These are phyloP conservation scores for Dasypus novemcinctus DNA, from an alignment of 2,113 vertebrate species.

Conservation along the genomic window DNA sequence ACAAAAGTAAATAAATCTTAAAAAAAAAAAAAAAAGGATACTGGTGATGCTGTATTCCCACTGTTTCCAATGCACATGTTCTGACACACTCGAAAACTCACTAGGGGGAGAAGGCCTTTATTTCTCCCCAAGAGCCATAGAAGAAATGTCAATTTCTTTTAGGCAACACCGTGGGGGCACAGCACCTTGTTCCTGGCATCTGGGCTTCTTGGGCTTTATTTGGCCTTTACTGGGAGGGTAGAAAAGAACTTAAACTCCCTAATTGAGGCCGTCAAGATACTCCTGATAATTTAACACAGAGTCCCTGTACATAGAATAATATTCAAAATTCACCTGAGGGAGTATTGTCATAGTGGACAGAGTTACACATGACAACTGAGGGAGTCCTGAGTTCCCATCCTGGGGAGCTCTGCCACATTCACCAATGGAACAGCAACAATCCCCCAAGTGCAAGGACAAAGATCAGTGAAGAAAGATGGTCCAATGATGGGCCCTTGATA, in stretches of 20 bases:
- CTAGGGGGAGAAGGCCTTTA: background rate
- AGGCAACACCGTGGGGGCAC: constrained; percentile 35
- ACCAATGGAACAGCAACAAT: too few species aligned
- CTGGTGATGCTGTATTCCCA: background rate
- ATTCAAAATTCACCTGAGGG: background rate
- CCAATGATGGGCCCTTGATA: too few species aligned
- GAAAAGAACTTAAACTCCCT: background rate
- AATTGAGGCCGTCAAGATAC: background rate
- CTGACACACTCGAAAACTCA: background rate
- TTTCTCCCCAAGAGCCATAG: background rate
- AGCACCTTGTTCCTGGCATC: constrained; percentile 19
- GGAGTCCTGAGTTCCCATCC: too few species aligned
- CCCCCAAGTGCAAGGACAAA: too few species aligned
- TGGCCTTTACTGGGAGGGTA: background rate
- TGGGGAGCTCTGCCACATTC: too few species aligned
- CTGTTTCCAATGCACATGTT: background rate
- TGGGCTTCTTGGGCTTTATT: constrained; percentile 8
- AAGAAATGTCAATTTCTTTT: constrained; percentile 32
- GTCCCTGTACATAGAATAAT: background rate
- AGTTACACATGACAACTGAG: too few species aligned
- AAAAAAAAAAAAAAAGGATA: too few species aligned
- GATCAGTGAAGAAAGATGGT: too few species aligned
- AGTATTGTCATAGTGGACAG: too few species aligned
- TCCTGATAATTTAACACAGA: constrained; percentile 9
- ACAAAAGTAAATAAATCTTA: too few species aligned